Base-by-base conservation (phyloP, 64 coral and sea anemone species). In the Pocillopora damicornis region DNA sequence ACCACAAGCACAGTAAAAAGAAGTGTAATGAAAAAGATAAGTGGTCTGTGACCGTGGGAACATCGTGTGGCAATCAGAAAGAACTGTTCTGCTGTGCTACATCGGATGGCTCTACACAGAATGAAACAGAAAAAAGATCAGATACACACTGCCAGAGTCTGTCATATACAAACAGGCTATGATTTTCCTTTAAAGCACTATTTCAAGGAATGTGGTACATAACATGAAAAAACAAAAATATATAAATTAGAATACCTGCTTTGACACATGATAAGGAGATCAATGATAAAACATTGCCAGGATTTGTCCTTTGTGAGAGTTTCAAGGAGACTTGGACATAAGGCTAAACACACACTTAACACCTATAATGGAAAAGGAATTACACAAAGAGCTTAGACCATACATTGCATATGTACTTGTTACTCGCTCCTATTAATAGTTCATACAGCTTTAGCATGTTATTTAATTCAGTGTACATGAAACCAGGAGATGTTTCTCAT, bases 1-100 rank as follows among this genome's bases (percentile, higher is more conserved):
- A 99, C 97, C 97, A 92, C 92, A 86, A 99, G 79, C 13, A 99
- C 97, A 14, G 97, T 95, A 80, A 99, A 99, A 37, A 99, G 79
- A 87, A 99, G 91, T 26, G 97, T 99, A 68, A 99, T 93, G 58
- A 99, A 95, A 65, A 99, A 99, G 11, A 99, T 87, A 14, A 99
- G 77, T 58, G 97, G 97, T 78, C 93, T 76, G 71, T 95, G 93
- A 59, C 97, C 97, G 14, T 92, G 88, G 3, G 97, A 99, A 77
- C 97, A 99, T 79, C 97, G 80, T 23, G 97, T 99, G 59, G 97
- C 97, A 72, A 99, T 89, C 15, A 99, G 93, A 80, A 99, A 99
- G 88, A 99, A 99, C 79, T 99, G 97, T 63, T 99, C 97, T 58
- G 93, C 97, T 62, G 93, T 94, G 75, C 91, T 90, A 71, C 83